phyloP scores from a whole-genome alignment of 2,797 vertebrate genomes.

The Enteromius fasciolatus region DNA sequence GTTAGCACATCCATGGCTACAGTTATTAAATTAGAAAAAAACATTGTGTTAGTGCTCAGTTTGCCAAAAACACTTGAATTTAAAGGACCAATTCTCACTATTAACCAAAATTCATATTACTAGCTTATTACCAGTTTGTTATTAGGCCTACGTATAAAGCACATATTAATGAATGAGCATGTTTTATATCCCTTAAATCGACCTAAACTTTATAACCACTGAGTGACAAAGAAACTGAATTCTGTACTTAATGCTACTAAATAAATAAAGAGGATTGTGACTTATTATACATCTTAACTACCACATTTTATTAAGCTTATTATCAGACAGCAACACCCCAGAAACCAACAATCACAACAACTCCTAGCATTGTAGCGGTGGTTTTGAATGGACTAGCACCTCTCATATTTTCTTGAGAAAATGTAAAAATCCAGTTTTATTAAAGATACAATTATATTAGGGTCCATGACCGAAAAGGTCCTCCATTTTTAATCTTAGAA shows the following conservation, averaged over 20 bases:
- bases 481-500: not conserved
- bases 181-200: not conserved
- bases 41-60: not conserved
- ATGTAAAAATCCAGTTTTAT: not conserved
- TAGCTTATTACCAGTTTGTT: not conserved
- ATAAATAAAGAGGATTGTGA: not conserved
- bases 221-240: not conserved
- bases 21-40: not conserved
- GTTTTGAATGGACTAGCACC: not conserved
- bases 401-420: not conserved
- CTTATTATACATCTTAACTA: not conserved
- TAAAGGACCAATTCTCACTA: not conserved
- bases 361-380: not conserved
- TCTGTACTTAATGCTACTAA: not conserved
- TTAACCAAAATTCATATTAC: not conserved
- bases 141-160: not conserved
- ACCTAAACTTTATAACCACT: not conserved
- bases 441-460: constrained; percentile 20
- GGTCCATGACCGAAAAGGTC: not conserved
- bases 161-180: not conserved
- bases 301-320: not conserved
- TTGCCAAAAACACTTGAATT: not conserved
- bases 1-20: not conserved
- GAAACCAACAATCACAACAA: not conserved
- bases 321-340: not conserved